Conservation (phyloP, 2,113 vertebrate genomes). For the Osmerus eperlanus region DNA sequence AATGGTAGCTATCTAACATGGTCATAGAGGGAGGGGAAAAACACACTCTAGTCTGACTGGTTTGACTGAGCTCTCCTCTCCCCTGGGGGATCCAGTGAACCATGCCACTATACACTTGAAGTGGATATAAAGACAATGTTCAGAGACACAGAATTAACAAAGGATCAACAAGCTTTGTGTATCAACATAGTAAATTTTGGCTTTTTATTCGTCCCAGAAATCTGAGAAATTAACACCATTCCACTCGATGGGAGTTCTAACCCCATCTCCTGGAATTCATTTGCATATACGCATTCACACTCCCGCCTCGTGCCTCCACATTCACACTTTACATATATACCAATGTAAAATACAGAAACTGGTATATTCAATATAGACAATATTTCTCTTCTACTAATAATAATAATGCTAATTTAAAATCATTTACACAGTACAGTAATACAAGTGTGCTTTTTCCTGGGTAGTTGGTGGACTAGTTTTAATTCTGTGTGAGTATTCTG, state of each 20-base stretch:
- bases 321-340: conserved; percentile 29
- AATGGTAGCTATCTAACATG: conserved; percentile 61
- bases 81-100: conserved; percentile 49
- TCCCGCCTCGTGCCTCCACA: conserved; percentile 23
- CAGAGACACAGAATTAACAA: conserved; percentile 54
- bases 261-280: conserved; percentile 58
- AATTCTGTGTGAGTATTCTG: conserved; percentile 29
- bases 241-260: conserved; percentile 48
- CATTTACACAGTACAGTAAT: conserved; percentile 57
- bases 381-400: conserved; percentile 32
- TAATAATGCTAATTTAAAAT: conserved; percentile 50
- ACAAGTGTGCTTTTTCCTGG: conserved; percentile 48
- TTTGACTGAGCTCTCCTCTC: conserved; percentile 30
- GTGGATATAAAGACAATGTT: conserved; percentile 51
- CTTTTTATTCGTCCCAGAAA: conserved; percentile 66
- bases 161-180: conserved; percentile 54
- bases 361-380: conserved; percentile 58
- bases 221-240: conserved; percentile 68
- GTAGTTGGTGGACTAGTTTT: conserved; percentile 37
- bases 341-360: conserved; percentile 58
- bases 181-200: conserved; percentile 62
- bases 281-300: conserved; percentile 42
- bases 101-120: conserved; percentile 45
- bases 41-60: conserved; percentile 47
- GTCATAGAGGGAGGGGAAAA: conserved; percentile 54